Evolutionary conservation across 2,888 invertebrate species (phyloP).

Genomic region (Micoletzkya japonica): DNA sequence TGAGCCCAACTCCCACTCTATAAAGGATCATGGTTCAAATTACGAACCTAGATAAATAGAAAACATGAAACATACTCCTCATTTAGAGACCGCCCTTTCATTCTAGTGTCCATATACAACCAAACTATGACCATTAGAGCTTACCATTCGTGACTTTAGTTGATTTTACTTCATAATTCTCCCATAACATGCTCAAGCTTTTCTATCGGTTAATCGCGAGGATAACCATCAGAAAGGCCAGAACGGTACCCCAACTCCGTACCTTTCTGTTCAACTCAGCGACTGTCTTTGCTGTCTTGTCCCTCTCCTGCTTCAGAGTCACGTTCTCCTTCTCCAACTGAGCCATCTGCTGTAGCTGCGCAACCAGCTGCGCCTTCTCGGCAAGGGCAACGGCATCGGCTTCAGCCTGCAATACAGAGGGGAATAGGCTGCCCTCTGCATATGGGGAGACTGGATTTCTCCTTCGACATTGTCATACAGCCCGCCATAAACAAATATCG

Average conservation of each 20-base stretch:
- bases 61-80: no score
- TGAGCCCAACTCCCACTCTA: no score
- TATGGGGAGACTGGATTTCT: neutral
- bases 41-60: no score
- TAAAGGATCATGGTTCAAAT: no score
- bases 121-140: no score
- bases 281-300: neutral
- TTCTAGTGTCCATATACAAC: no score
- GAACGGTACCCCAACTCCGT: neutral
- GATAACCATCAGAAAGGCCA: no score
- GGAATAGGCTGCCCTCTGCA: neutral
- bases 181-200: no score
- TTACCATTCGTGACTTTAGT: no score
- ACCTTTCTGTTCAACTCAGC: neutral
- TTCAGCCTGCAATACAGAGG: neutral
- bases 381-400: neutral
- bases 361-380: conserved; percentile 11
- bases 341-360: conserved; percentile 6
- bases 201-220: no score
- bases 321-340: conserved; percentile 9
- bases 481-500: neutral
- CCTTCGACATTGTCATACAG: neutral
- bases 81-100: no score
- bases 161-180: no score
- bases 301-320: conserved; percentile 13